Percentiles rank a stretch among this genome's conserved stretches.
Evolutionary conservation across 2,113 vertebrate genomes (phyloP).

Genomic region (Morone chrysops): DNA sequence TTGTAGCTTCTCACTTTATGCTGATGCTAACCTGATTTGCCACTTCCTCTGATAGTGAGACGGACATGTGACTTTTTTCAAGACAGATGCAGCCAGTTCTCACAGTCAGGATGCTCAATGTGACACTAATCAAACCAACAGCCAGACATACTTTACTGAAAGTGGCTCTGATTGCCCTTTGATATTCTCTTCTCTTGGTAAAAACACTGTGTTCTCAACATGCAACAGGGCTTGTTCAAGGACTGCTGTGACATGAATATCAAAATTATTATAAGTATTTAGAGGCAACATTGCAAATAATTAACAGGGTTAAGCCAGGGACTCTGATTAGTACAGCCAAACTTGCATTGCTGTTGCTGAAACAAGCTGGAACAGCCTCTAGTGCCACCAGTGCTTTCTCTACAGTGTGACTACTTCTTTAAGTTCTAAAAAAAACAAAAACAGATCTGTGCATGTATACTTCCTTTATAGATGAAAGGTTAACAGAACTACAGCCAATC

Average conservation of each 20-base stretch:
- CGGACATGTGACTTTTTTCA: neutral
- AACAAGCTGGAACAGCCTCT: neutral
- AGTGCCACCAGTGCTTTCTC: neutral
- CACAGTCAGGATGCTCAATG: neutral
- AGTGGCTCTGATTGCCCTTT: constrained; percentile 10
- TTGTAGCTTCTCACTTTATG: too few relatives aligned
- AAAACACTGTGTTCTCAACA: neutral
- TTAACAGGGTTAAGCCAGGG: too few relatives aligned
- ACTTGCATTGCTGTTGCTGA: too few relatives aligned
- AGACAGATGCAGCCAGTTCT: neutral
- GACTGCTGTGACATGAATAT: neutral
- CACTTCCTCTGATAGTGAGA: neutral
- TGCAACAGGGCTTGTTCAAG: neutral
- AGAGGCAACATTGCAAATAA: too few relatives aligned
- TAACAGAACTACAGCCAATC: constrained; percentile 10
- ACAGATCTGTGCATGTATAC: neutral
- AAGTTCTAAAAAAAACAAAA: neutral
- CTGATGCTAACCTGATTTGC: neutral
- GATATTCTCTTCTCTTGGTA: neutral
- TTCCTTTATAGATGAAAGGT: constrained; percentile 40
- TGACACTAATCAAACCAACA: constrained; percentile 18
- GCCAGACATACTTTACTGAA: neutral
- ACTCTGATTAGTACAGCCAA: neutral
- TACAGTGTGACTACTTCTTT: neutral
- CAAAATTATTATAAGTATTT: too few relatives aligned